These are phyloP conservation scores for Notodonta dromedarius DNA, from an alignment of 2,888 invertebrate species.

Conservation along the genomic window DNA sequence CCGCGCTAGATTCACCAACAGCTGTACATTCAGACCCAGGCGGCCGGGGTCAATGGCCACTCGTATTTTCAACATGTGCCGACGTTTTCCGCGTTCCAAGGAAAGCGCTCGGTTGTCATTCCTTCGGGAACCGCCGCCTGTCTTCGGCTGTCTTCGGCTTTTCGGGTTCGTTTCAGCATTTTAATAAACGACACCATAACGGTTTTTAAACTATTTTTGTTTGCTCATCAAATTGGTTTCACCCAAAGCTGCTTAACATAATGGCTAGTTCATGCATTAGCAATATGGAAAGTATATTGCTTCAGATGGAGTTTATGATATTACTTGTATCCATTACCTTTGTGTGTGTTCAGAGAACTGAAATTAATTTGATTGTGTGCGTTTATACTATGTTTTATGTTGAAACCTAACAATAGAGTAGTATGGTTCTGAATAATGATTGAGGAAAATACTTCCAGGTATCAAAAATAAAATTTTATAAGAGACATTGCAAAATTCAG, in stretches of 20 bases:
- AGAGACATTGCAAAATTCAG: no score
- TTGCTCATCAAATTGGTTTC: slow-evolving; percentile 30
- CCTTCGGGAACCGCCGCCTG: slow-evolving; percentile 70
- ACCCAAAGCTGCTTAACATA: slow-evolving; percentile 21
- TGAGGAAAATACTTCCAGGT: neutral
- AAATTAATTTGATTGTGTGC: neutral
- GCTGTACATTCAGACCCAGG: slow-evolving; percentile 73
- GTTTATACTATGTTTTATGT: neutral
- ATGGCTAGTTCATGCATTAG: slow-evolving; percentile 30
- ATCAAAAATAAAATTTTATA: neutral
- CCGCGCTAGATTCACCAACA: slow-evolving; percentile 76
- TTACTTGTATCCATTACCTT: neutral
- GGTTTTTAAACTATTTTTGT: slow-evolving; percentile 27
- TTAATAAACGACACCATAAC: slow-evolving; percentile 33
- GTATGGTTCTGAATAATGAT: slow-evolving; percentile 1
- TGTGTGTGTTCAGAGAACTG: neutral
- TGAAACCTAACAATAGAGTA: neutral
- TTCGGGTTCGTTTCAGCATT: slow-evolving; percentile 33
- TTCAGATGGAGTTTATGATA: neutral
- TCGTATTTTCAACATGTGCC: slow-evolving; percentile 83
- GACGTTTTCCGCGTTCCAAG: slow-evolving; percentile 83
- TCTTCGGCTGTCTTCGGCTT: slow-evolving; percentile 54
- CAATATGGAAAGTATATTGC: neutral
- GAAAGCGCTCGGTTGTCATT: slow-evolving; percentile 77
- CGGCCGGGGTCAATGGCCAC: slow-evolving; percentile 81